Conservation (phyloP, 2,888 invertebrate genomes). For the Sinelater perroti region DNA sequence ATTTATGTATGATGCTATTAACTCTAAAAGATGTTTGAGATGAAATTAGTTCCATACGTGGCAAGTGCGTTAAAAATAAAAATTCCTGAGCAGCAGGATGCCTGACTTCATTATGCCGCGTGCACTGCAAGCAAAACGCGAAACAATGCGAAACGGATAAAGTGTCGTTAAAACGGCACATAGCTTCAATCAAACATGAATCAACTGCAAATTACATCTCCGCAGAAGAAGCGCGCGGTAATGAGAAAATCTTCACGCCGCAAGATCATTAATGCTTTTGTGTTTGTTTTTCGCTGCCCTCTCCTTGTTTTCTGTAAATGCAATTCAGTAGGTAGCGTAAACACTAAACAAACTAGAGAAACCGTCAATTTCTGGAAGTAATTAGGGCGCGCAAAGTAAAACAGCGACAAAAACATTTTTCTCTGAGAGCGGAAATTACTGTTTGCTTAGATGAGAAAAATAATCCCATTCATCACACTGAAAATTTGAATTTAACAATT, state of each 20-base stretch:
- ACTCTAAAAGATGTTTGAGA: too few relatives aligned
- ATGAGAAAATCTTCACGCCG: slow-evolving; percentile 12
- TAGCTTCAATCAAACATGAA: slow-evolving; percentile 4
- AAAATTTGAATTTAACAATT: too few relatives aligned
- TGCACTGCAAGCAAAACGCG: neutral
- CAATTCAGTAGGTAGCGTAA: neutral
- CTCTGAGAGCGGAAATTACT: too few relatives aligned
- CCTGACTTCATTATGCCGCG: too few relatives aligned
- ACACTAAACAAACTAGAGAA: neutral
- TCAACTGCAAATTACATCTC: slow-evolving; percentile 5
- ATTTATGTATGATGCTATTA: too few relatives aligned
- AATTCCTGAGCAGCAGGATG: too few relatives aligned
- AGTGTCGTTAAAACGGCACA: neutral
- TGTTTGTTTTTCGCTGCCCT: slow-evolving; percentile 1
- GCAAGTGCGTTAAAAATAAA: too few relatives aligned
- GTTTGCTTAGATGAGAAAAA: too few relatives aligned
- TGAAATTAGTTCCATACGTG: too few relatives aligned
- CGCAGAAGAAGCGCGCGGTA: neutral
- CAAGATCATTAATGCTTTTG: slow-evolving; percentile 6
- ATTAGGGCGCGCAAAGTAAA: neutral
- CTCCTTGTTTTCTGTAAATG: neutral
- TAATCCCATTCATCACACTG: too few relatives aligned
- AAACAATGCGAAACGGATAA: neutral
- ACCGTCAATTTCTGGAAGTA: neutral
- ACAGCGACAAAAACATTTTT: too few relatives aligned